A percentile compares a stretch with the other conserved stretches of the same genome.
These are phyloP conservation scores for Uropetala carovei DNA, from an alignment of 2,888 invertebrate species.

Conservation along the genomic window DNA sequence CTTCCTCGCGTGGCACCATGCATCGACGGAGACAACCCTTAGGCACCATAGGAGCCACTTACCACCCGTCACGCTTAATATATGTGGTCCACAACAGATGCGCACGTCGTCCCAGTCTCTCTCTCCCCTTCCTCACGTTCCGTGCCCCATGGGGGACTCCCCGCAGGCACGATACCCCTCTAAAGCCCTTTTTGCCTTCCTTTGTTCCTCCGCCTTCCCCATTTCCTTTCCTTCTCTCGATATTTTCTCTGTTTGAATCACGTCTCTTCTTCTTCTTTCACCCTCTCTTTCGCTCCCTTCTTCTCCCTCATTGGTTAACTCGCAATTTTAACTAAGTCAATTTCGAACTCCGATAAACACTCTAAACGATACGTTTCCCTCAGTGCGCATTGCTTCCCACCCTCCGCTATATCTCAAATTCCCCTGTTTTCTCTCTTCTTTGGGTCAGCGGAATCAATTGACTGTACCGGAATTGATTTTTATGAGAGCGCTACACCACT, in stretches of 20 bases:
- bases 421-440: too few relatives aligned
- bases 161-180: neutral
- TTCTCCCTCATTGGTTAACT: neutral
- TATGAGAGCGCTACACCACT: too few relatives aligned
- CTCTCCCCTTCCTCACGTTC: too few relatives aligned
- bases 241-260: neutral
- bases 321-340: conserved; percentile 11
- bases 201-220: neutral
- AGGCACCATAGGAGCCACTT: conserved; percentile 47
- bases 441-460: too few relatives aligned
- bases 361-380: neutral
- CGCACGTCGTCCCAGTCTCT: neutral
- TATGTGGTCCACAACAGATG: conserved; percentile 57
- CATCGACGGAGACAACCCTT: neutral
- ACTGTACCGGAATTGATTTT: too few relatives aligned
- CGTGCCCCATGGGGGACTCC: neutral
- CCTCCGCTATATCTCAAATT: too few relatives aligned
- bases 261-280: neutral
- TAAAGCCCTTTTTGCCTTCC: neutral
- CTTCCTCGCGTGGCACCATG: neutral
- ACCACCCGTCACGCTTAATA: conserved; percentile 56
- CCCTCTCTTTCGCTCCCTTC: neutral
- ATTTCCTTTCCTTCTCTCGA: neutral
- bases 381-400: neutral
- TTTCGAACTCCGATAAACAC: neutral